Evolutionary conservation across 2,888 invertebrate species (phyloP).

Genomic region (Leptopterna dolabrata): DNA sequence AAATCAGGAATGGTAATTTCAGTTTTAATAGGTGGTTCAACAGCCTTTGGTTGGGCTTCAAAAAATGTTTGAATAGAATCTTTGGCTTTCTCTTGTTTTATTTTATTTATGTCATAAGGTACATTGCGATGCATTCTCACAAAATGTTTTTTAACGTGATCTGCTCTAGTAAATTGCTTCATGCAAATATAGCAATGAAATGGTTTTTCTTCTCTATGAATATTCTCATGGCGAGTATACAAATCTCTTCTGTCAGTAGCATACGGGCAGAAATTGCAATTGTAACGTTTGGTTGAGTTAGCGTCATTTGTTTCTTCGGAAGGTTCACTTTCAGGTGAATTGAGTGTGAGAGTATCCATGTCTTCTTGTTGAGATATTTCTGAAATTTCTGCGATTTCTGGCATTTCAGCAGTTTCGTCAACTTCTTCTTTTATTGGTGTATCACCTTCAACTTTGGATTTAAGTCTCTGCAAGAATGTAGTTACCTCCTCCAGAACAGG

Average conservation of each 20-base stretch:
- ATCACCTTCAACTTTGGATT: slow-evolving; percentile 71
- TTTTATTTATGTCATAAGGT: slow-evolving; percentile 86
- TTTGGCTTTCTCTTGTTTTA: slow-evolving; percentile 66
- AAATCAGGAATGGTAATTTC: slow-evolving; percentile 53
- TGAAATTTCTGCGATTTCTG: neutral
- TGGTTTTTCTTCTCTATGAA: slow-evolving; percentile 92
- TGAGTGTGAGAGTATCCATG: neutral
- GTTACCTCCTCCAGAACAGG: slow-evolving; percentile 80
- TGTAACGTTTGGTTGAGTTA: slow-evolving; percentile 76
- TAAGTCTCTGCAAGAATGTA: slow-evolving; percentile 76
- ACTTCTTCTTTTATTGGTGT: slow-evolving; percentile 13
- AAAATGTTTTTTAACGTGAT: slow-evolving; percentile 95
- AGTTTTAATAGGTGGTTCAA: slow-evolving; percentile 37
- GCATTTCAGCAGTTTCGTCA: neutral
- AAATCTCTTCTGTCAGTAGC: slow-evolving; percentile 91
- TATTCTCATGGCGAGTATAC: slow-evolving; percentile 92
- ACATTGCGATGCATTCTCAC: slow-evolving; percentile 91
- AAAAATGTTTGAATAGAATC: slow-evolving; percentile 50
- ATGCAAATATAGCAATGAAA: slow-evolving; percentile 93
- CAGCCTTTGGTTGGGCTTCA: slow-evolving; percentile 49
- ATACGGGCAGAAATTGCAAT: slow-evolving; percentile 89
- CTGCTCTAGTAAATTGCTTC: slow-evolving; percentile 93
- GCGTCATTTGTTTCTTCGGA: slow-evolving; percentile 7
- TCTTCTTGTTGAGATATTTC: slow-evolving; percentile 15
- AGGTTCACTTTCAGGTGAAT: slow-evolving; percentile 43